Base-by-base conservation (phyloP, 2,888 invertebrate species). In the Drosophila anomelani region DNA sequence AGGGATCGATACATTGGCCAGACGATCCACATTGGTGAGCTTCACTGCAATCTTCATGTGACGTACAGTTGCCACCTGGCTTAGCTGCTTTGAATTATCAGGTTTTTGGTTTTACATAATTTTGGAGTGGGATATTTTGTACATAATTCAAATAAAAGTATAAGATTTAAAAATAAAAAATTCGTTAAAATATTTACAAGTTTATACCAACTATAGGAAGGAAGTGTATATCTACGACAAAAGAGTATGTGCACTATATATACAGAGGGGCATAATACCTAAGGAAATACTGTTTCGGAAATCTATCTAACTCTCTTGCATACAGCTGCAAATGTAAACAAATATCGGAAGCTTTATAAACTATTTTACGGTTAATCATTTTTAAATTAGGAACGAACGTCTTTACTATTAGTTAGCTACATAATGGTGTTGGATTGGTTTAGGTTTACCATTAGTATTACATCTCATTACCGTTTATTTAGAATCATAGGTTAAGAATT, bases 21-120 rank as follows among this genome's bases (percentile, higher is more conserved):
- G 86, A 88, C 76, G 84, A 80, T 66, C 90, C 85, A 89, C 93
- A 93, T 88, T 92, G 90, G 77, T 92, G 90, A 78, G 83, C 82
- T 83, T 92, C 91, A 85, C 90, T 92, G 91, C 93, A 93, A 87
- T 93, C 93, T 81, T 90, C 90, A 87, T 93, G 88, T 80, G 89
- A 90, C 83, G 91, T 90, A 91, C 93, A 93, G 90, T 90, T 92
- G 86, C 81, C 88, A 86, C 83, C 85, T 74, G 86, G 82, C 77
- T 85, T 82, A 77, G 85, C 87, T 91, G 86, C 77, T 79, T 79
- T 63, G 61, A 78, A 73, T 69, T 63, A 69, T 60, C 60, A 17
- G 13, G 77, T 68, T 75, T 75, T 69, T 47, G 60, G 79, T 75
- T 76, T 58, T 64, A 43, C 58, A 68, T 75, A 47, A 47, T 64